Conservation (phyloP, 2,888 invertebrate genomes). For the Drosophila siamana region DNA sequence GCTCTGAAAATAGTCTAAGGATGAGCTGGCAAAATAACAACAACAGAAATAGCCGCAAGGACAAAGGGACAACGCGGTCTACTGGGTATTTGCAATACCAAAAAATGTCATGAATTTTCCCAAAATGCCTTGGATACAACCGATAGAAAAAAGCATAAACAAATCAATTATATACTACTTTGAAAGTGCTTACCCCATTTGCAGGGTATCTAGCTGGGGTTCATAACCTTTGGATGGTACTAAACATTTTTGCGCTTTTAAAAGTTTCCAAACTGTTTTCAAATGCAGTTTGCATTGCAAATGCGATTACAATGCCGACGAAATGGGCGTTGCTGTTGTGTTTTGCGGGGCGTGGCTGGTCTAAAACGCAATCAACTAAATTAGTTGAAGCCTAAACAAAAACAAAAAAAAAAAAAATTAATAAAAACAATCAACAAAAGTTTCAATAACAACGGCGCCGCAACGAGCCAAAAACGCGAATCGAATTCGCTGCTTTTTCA, state of each 20-base stretch:
- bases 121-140: neutral
- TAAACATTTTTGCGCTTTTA: neutral
- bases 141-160: neutral
- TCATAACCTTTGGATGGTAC: neutral
- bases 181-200: no score
- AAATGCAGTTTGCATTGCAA: conserved; percentile 33
- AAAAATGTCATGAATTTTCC: no score
- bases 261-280: conserved; percentile 13
- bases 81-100: neutral
- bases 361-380: conserved; percentile 62
- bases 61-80: neutral
- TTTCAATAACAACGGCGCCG: conserved; percentile 50
- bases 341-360: conserved; percentile 4
- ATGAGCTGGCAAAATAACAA: conserved; percentile 43
- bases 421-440: conserved; percentile 21
- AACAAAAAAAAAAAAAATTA: no score
- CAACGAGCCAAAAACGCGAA: conserved; percentile 33
- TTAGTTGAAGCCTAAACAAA: conserved; percentile 43
- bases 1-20: conserved; percentile 28
- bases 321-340: neutral
- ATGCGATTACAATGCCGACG: conserved; percentile 17
- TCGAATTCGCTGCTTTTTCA: conserved; percentile 9
- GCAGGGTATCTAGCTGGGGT: neutral
- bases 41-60: neutral
- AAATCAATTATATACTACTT: no score